phyloP scores from a whole-genome alignment of 2,113 vertebrate species.

The Salminus brasiliensis region DNA sequence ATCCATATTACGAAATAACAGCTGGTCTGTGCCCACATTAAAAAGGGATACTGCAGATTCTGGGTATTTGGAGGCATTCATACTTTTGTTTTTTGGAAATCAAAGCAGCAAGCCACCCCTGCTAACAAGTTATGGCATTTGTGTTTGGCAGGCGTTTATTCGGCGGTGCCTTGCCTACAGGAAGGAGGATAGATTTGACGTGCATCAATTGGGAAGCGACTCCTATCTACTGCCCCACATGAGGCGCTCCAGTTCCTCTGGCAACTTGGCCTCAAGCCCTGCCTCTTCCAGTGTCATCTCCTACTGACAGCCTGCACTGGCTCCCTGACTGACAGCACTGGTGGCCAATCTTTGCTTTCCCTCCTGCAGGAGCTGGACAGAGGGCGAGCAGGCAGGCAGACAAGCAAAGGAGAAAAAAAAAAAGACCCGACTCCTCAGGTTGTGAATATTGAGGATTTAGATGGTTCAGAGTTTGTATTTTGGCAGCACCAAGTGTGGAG shows the following conservation, averaged over 20 bases:
- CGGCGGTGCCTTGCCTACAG: conserved; percentile 96
- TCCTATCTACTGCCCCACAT: conserved; percentile 97
- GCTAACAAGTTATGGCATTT: background rate
- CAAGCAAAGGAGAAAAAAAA: too few species aligned
- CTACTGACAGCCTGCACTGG: conserved; percentile 81
- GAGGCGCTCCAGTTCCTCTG: conserved; percentile 97
- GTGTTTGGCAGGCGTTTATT: conserved; percentile 86
- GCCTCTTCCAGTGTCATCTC: conserved; percentile 91
- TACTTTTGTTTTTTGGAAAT: too few species aligned
- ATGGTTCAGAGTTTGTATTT: conserved; percentile 25
- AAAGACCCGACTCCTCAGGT: conserved; percentile 18
- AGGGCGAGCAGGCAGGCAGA: conserved; percentile 33
- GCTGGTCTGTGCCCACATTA: too few species aligned
- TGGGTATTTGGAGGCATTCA: too few species aligned
- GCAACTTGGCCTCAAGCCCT: conserved; percentile 87
- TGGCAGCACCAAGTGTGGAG: conserved; percentile 19
- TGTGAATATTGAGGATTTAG: background rate
- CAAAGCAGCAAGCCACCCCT: background rate
- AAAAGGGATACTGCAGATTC: too few species aligned
- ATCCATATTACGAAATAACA: too few species aligned
- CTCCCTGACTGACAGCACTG: conserved; percentile 64
- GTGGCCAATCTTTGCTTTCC: conserved; percentile 67
- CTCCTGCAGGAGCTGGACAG: conserved; percentile 64
- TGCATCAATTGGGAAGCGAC: conserved; percentile 95
- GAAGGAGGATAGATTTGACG: conserved; percentile 96